phyloP scores from a whole-genome alignment of 2,888 invertebrate genomes.

The Parthenolecanium corni region DNA sequence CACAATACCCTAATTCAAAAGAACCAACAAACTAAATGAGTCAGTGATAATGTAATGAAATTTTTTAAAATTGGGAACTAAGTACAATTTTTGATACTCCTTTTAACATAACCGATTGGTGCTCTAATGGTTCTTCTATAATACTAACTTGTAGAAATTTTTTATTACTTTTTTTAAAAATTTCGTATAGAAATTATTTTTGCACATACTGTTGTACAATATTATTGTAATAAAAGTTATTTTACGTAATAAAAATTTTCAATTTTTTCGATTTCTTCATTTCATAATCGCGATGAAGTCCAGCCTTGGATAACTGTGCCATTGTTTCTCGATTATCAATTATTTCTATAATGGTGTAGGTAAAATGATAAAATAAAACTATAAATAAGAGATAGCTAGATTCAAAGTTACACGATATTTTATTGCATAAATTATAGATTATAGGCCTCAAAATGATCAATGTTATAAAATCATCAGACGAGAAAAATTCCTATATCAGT shows the following conservation, averaged over 20 bases:
- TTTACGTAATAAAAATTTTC: not conserved
- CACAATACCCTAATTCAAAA: not conserved
- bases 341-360: not conserved
- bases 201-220: not conserved
- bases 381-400: conserved; percentile 17
- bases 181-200: not conserved
- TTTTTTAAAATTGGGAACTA: too few species aligned
- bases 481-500: not conserved
- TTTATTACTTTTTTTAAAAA: not conserved
- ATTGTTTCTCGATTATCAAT: too few species aligned
- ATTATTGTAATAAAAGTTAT: not conserved
- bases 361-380: not conserved
- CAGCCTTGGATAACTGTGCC: conserved; percentile 29
- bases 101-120: too few species aligned
- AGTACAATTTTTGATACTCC: too few species aligned
- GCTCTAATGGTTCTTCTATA: too few species aligned
- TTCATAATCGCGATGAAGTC: conserved; percentile 23
- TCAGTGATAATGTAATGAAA: too few species aligned
- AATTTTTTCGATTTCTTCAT: conserved; percentile 11
- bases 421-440: not conserved
- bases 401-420: not conserved
- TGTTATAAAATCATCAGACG: too few species aligned
- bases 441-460: not conserved
- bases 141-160: too few species aligned
- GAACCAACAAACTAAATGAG: too few species aligned